Evolutionary conservation across 2,113 vertebrate genomes (phyloP), one percentile per base, ranked within the genome.

Genomic region (Ifrita kowaldi): DNA sequence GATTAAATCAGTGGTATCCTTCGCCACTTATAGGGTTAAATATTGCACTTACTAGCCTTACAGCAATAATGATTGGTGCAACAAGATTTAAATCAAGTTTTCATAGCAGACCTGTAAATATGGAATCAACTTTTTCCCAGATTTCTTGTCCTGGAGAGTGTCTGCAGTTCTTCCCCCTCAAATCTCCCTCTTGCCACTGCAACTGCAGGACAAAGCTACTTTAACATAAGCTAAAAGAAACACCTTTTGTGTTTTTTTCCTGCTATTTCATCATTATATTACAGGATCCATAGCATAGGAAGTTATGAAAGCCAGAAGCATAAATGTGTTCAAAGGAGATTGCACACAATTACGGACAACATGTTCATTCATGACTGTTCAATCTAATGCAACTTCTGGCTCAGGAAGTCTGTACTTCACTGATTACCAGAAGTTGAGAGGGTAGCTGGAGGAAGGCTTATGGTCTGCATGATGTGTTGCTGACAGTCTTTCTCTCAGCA

Each of bases 391-490:
- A 91, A 68, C 64, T 70, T 71, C 76, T 95, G 57, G 16, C 68
- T 95, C 80, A 87, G 95, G 94, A 95, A 96, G 86, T 75, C 86
- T 95, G 93, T 59, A 27, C 50, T 26, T 90, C 93, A 64, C 35
- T 82, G 95, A 82, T 96, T 92, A 78, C 47, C 60, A 95, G 73
- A 93, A 89, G 57, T 0, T 63, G 60, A 67, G 27, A 57, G 42
- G 20, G 56, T 21, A 52, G 81, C 47, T 47, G 22, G n/a, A 76
- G 35, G 64, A 85, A 47, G 35, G 57, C 24, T 50, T 47, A 2
- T 32, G 33, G 8, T 41, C 11, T 75, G 44, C 39, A 42, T 71
- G 35, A 44, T 15, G 9, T 50, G 11, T 60, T 82, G 32, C 46
- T 81, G 76, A 37, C 30, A 70, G 59, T 44, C n/a, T 69, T 83